These are phyloP conservation scores for Hydriomena furcata DNA, from an alignment of 2,888 invertebrate species.

Conservation along the genomic window DNA sequence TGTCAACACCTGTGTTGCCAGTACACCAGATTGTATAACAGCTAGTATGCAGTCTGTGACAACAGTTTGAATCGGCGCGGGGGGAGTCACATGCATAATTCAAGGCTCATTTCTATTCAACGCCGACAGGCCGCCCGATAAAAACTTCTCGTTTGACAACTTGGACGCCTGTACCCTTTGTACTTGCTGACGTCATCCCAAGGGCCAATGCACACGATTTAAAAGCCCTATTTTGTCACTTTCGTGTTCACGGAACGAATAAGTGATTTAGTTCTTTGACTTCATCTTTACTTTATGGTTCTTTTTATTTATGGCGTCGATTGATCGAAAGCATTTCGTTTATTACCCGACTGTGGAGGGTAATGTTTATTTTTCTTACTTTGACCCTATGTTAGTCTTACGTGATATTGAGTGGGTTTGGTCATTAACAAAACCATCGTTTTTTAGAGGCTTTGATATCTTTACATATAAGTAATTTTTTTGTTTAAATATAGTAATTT, in stretches of 20 bases:
- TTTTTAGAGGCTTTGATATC: too few relatives aligned
- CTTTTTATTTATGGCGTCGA: background rate
- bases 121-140: slow-evolving; percentile 78
- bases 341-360: too few relatives aligned
- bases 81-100: slow-evolving; percentile 75
- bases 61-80: slow-evolving; percentile 62
- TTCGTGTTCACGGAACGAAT: slow-evolving; percentile 30
- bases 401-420: too few relatives aligned
- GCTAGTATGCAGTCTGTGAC: slow-evolving; percentile 53
- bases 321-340: background rate
- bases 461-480: too few relatives aligned
- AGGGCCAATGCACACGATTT: slow-evolving; percentile 46
- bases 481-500: too few relatives aligned
- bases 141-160: slow-evolving; percentile 83
- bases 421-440: too few relatives aligned
- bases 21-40: slow-evolving; percentile 22
- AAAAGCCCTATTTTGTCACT: slow-evolving; percentile 53
- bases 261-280: slow-evolving; percentile 4
- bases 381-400: too few relatives aligned
- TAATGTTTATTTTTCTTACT: background rate
- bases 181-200: slow-evolving; percentile 66
- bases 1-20: slow-evolving; percentile 46
- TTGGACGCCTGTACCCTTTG: slow-evolving; percentile 80
- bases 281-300: background rate
- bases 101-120: slow-evolving; percentile 82